Conservation (phyloP, 2,888 invertebrate genomes). For the Drosophila monieri region DNA sequence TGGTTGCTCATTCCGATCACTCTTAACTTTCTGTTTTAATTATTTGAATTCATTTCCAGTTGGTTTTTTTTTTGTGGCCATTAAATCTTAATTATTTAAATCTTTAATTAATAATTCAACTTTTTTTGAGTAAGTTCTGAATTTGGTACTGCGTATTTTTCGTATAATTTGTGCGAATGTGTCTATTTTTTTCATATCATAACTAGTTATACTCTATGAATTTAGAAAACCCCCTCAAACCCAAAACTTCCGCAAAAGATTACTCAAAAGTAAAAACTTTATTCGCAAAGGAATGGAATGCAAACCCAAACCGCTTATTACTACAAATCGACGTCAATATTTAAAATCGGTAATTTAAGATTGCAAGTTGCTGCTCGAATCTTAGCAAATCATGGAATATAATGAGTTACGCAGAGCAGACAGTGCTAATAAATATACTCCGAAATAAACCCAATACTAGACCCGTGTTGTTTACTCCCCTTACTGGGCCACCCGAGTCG, state of each 20-base stretch:
- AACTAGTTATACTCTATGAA: constrained; percentile 11
- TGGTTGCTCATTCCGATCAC: not conserved
- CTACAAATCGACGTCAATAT: constrained; percentile 28
- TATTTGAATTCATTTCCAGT: not conserved
- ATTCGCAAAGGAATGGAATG: constrained; percentile 13
- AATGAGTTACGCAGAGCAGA: constrained; percentile 24
- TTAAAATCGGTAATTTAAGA: constrained; percentile 18
- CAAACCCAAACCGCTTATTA: constrained; percentile 9
- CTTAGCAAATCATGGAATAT: constrained; percentile 41
- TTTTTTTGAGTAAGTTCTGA: not conserved
- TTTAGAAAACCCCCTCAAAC: constrained; percentile 12
- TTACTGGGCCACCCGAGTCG: not conserved
- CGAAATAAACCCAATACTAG: constrained; percentile 49
- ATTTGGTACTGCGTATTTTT: not conserved
- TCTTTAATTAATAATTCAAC: not conserved
- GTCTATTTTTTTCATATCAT: constrained; percentile 15
- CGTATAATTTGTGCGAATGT: constrained; percentile 24
- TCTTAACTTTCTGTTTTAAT: not conserved
- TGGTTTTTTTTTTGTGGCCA: too few species aligned
- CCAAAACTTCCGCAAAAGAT: constrained; percentile 6
- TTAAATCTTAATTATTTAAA: not conserved
- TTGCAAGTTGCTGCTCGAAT: constrained; percentile 12
- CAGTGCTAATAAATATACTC: constrained; percentile 49
- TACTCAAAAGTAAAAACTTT: not conserved
- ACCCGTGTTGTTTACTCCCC: constrained; percentile 23